Percentiles rank a stretch among this genome's conserved stretches.
These are phyloP conservation scores for Oncorhynchus nerka DNA, from an alignment of 2,113 vertebrate genomes.

Conservation along the genomic window DNA sequence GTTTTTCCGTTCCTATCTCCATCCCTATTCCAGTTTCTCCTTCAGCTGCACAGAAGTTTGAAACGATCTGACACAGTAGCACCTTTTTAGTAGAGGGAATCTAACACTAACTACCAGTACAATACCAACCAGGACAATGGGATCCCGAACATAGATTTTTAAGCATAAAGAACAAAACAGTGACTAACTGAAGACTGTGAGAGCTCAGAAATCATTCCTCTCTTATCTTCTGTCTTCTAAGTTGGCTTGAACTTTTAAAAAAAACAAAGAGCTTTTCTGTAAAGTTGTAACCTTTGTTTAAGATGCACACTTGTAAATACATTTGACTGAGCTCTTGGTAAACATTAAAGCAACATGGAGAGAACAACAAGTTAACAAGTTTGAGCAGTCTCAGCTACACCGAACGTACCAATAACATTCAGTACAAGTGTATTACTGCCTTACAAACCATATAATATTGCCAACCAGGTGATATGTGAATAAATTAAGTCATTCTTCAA, in stretches of 20 bases:
- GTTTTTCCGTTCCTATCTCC: conserved; percentile 46
- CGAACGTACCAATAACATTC: background rate
- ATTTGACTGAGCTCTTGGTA: conserved; percentile 43
- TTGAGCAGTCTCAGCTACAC: conserved; percentile 29
- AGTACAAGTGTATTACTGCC: too few species aligned
- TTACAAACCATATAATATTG: background rate
- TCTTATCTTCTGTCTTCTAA: conserved; percentile 7
- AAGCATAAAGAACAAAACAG: conserved; percentile 50
- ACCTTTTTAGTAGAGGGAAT: conserved; percentile 62
- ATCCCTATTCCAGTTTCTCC: conserved; percentile 50
- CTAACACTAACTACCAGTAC: conserved; percentile 34
- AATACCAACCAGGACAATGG: conserved; percentile 33
- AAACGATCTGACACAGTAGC: conserved; percentile 67
- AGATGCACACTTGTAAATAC: conserved; percentile 56
- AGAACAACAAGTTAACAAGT: conserved; percentile 34
- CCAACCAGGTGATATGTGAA: conserved; percentile 41
- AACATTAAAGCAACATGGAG: conserved; percentile 60
- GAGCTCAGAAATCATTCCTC: conserved; percentile 30
- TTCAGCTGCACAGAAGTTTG: conserved; percentile 72
- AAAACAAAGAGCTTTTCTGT: conserved; percentile 16
- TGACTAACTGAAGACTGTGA: conserved; percentile 48
- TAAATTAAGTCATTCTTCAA: conserved; percentile 44
- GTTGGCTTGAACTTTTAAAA: background rate
- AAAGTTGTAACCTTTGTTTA: conserved; percentile 44
- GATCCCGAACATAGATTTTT: conserved; percentile 25